These are phyloP conservation scores for Heteronetta atricapilla DNA, from an alignment of 2,113 vertebrate species.

Conservation along the genomic window DNA sequence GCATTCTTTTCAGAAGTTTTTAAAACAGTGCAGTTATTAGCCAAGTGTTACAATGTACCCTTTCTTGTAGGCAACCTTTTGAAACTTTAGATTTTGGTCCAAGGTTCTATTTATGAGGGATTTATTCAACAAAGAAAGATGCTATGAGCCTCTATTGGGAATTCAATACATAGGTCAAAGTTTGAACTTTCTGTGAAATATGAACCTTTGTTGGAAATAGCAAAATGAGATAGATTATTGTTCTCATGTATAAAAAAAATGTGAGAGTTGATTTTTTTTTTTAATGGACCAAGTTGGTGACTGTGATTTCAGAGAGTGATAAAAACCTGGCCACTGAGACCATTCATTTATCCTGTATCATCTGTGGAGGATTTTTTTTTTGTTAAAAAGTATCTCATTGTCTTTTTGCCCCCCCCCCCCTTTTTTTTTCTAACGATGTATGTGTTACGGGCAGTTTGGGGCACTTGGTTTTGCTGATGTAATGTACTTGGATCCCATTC, in stretches of 20 bases:
- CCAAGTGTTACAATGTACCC: conserved; percentile 9
- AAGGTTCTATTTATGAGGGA: conserved; percentile 34
- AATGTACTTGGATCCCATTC: conserved; percentile 40
- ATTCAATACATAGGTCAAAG: conserved; percentile 59
- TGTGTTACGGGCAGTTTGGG: not conserved
- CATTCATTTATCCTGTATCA: not conserved
- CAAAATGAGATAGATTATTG: conserved; percentile 39
- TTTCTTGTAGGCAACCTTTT: conserved; percentile 34
- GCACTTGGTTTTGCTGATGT: conserved; percentile 32
- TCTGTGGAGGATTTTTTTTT: not conserved
- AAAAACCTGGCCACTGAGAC: conserved; percentile 3
- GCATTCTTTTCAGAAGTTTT: not conserved
- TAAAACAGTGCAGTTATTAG: conserved; percentile 10
- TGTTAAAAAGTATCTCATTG: not conserved
- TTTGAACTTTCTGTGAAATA: conserved; percentile 60
- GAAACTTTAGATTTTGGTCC: conserved; percentile 42
- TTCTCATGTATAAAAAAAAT: conserved; percentile 8
- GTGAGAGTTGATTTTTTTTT: not conserved
- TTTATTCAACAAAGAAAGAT: conserved; percentile 64
- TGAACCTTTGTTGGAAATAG: conserved; percentile 53
- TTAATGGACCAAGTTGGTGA: not conserved
- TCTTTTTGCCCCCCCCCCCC: not conserved
- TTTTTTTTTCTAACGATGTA: not conserved
- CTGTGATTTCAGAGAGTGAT: conserved; percentile 25
- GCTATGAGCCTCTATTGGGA: conserved; percentile 13